phyloP scores from a whole-genome alignment of 2,113 vertebrate genomes.

The Centropus bengalensis region DNA sequence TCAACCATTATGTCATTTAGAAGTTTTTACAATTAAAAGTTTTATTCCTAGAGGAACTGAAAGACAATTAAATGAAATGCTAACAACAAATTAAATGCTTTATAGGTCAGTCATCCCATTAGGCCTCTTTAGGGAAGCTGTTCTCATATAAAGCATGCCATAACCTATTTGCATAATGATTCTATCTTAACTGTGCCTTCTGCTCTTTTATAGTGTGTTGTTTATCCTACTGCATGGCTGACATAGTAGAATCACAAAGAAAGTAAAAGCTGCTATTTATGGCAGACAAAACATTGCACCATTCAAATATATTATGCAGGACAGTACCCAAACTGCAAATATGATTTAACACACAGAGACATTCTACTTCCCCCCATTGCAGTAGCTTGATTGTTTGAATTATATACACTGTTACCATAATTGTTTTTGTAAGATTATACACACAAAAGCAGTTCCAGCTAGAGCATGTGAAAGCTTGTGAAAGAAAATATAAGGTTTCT shows the following conservation, averaged over 20 bases:
- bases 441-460: neutral
- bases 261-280: constrained; percentile 72
- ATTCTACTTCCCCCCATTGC: neutral
- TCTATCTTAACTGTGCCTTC: constrained; percentile 79
- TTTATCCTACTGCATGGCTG: constrained; percentile 74
- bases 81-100: constrained; percentile 82
- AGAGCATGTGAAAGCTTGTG: neutral
- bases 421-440: neutral
- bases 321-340: constrained; percentile 55
- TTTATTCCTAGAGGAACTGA: constrained; percentile 78
- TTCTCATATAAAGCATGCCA: constrained; percentile 79
- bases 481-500: neutral
- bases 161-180: constrained; percentile 83
- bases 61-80: constrained; percentile 81
- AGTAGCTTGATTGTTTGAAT: constrained; percentile 43
- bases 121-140: constrained; percentile 78
- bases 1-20: constrained; percentile 73
- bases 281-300: constrained; percentile 50
- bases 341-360: constrained; percentile 29
- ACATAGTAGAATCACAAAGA: constrained; percentile 64
- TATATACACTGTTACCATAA: neutral
- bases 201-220: constrained; percentile 78
- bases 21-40: constrained; percentile 83
- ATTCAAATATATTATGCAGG: constrained; percentile 54
- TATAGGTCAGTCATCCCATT: constrained; percentile 81